Evolutionary conservation across 2,797 vertebrate species (phyloP), one percentile per base, ranked within the genome.

Genomic region (Malacoraja senta): DNA sequence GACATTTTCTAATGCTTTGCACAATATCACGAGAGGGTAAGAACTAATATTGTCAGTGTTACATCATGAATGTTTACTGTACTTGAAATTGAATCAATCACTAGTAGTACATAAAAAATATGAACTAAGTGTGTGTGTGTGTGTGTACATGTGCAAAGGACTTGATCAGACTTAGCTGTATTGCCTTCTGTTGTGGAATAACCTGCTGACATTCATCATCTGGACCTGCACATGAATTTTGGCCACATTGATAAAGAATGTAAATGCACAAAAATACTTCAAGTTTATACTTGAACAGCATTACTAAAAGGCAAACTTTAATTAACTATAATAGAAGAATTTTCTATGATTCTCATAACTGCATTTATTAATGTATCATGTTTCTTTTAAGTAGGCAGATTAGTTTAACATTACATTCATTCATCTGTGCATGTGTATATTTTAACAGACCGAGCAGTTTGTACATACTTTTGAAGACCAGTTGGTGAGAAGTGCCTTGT

Each of bases 381-480:
- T 68, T 35, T 88, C 29, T 19, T 88, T 68, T 35, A 19, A 13
- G 24, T 26, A 58, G 90, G 53, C 35, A 72, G 35, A 76, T 44
- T 74, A 15, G 68, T 74, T 91, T 26, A 74, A 7, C 26, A 26
- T 74, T 12, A 91, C 44, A 92, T 44, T 13, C 38, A 29, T 74
- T 76, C 29, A 29, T 74, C 1, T 72, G 26, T 29, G 2, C n/a
- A 53, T 61, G 9, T 76, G 13, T 58, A 44, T 44, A n/a, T 76
- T 76, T 92, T 93, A 94, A 93, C 95, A 99, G 99, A 99, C 98
- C 8, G 98, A 99, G 95, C 96, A 98, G 94, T 99, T 99, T 95
- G 98, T 99, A 81, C 98, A 99, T 29, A 96, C 98, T 1, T 98
- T 99, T 94, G 99, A 99, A 95, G 98, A 99, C 94, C 98, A 99